phyloP scores from a whole-genome alignment of 1,140 invertebrate genomes.

The Lineus longissimus region DNA sequence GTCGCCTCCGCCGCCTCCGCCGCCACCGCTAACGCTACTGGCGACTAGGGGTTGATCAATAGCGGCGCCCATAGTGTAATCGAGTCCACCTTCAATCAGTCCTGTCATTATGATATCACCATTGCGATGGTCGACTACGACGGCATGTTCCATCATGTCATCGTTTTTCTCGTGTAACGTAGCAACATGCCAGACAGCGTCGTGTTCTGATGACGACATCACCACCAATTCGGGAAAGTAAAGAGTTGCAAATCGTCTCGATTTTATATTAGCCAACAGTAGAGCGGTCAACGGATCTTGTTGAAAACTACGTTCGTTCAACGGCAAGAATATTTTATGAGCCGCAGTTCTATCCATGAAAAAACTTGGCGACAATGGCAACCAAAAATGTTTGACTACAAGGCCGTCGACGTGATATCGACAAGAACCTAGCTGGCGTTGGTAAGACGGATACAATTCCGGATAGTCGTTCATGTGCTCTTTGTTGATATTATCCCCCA shows the following conservation, averaged over 20 bases:
- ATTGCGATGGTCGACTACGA: not conserved
- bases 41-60: too few species aligned
- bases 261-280: not conserved
- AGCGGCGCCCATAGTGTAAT: too few species aligned
- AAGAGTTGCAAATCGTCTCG: not conserved
- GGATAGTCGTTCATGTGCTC: not conserved
- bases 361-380: not conserved
- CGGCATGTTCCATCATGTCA: not conserved
- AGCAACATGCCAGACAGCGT: not conserved
- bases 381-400: not conserved
- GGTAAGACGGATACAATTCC: not conserved
- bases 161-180: not conserved
- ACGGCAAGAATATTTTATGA: not conserved
- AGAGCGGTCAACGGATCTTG: not conserved
- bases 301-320: not conserved
- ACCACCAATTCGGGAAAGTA: not conserved
- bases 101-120: not conserved
- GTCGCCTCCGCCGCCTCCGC: too few species aligned
- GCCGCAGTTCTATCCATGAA: not conserved
- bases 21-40: too few species aligned
- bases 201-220: too few species aligned
- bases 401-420: not conserved
- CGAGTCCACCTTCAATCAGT: not conserved
- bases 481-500: too few species aligned
- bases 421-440: not conserved